Conservation (phyloP, 2,797 vertebrate species). For the Acrossocheilus fasciatus region DNA sequence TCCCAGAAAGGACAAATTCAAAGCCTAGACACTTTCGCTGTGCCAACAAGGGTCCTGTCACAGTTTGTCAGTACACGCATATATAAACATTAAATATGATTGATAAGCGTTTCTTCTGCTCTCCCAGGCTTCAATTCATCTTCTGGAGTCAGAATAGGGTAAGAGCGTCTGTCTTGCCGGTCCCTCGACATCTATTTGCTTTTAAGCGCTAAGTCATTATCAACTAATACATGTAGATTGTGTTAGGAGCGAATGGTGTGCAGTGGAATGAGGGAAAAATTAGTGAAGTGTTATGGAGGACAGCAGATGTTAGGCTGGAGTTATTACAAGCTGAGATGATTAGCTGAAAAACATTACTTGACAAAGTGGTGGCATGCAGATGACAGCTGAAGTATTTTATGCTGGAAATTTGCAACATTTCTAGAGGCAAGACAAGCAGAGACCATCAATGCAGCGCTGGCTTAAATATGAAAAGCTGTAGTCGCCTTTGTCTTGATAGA, state of each 20-base stretch:
- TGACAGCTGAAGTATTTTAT: conserved; percentile 70
- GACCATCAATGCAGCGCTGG: conserved; percentile 45
- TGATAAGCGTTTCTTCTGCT: conserved; percentile 89
- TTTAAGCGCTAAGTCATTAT: conserved; percentile 97
- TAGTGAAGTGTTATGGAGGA: conserved; percentile 95
- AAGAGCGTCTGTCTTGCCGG: conserved; percentile 78
- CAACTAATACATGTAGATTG: conserved; percentile 98
- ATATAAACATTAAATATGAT: conserved; percentile 89
- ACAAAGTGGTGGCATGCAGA: conserved; percentile 80
- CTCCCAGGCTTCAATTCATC: conserved; percentile 89
- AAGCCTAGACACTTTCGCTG: conserved; percentile 31
- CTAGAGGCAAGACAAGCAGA: conserved; percentile 67
- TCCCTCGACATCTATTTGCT: conserved; percentile 96
- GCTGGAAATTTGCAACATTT: conserved; percentile 71
- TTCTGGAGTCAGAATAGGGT: conserved; percentile 89
- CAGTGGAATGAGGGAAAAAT: conserved; percentile 93
- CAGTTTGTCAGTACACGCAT: conserved; percentile 86
- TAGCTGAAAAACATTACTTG: conserved; percentile 82
- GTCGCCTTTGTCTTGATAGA: conserved; percentile 32
- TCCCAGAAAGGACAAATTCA: conserved; percentile 19
- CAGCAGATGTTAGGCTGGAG: conserved; percentile 96
- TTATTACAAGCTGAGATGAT: conserved; percentile 95
- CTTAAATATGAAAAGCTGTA: conserved; percentile 23
- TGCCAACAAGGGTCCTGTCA: conserved; percentile 51
- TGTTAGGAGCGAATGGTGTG: conserved; percentile 93